Evolutionary conservation across 2,113 vertebrate species (phyloP).

Genomic region (Conger conger): DNA sequence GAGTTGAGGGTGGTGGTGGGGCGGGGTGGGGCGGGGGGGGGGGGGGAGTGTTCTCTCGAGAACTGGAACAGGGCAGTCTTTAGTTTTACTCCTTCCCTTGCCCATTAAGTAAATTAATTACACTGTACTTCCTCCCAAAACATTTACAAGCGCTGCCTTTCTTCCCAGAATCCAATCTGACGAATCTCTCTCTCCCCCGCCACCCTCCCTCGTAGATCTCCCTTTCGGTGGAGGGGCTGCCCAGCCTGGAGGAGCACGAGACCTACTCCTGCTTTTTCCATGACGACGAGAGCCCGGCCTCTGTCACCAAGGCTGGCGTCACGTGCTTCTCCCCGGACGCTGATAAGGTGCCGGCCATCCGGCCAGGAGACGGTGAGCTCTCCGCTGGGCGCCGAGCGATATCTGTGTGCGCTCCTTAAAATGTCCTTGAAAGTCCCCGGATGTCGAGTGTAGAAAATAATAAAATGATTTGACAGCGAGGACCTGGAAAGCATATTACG

Average conservation of each 20-base stretch:
- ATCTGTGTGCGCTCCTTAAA: background rate
- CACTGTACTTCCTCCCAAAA: background rate
- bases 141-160: background rate
- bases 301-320: conserved; percentile 74
- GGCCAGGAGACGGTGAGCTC: conserved; percentile 78
- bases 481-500: too few relatives aligned
- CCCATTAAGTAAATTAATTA: background rate
- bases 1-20: background rate
- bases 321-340: conserved; percentile 83
- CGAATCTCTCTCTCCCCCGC: background rate
- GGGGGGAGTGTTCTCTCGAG: background rate
- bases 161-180: background rate
- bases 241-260: conserved; percentile 73
- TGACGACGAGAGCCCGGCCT: conserved; percentile 75
- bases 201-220: conserved; percentile 72
- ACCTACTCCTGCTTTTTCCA: conserved; percentile 86
- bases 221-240: conserved; percentile 79
- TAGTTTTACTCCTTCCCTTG: background rate
- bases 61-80: background rate
- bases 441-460: too few relatives aligned
- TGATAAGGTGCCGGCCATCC: conserved; percentile 69
- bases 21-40: background rate
- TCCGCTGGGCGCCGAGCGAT: too few relatives aligned
- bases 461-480: too few relatives aligned
- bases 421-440: too few relatives aligned